Conservation (phyloP, 92 coral and sea anemone genomes). For the Heliopora coerulea region DNA sequence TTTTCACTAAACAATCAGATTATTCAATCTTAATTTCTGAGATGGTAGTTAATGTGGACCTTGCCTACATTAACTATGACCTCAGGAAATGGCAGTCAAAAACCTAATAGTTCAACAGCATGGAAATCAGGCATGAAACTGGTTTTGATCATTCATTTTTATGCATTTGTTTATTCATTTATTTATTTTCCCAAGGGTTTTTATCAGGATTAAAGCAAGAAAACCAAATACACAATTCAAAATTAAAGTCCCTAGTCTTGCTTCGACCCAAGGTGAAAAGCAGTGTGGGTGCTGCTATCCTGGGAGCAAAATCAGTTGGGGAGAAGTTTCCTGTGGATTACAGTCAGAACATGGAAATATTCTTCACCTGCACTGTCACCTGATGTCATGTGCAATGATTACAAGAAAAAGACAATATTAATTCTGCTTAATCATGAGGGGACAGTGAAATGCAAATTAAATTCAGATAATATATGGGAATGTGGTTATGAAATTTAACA, state of each 20-base stretch:
- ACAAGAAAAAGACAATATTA: too few species aligned
- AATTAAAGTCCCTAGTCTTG: constrained; percentile 59
- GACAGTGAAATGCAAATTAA: too few species aligned
- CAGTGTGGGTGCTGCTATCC: constrained; percentile 93
- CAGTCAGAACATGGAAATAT: constrained; percentile 62
- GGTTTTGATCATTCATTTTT: background rate
- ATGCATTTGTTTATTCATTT: background rate
- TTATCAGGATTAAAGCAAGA: constrained; percentile 58
- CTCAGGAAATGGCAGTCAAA: too few species aligned
- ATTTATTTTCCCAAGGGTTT: constrained; percentile 59
- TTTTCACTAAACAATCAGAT: too few species aligned
- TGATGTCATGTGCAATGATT: too few species aligned
- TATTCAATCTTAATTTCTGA: too few species aligned
- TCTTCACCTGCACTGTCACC: constrained; percentile 38
- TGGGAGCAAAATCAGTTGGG: constrained; percentile 77
- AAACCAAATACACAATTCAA: background rate
- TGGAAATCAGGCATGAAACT: background rate
- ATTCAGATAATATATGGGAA: background rate
- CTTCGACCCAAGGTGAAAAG: constrained; percentile 65
- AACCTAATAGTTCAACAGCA: background rate
- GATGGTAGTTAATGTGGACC: too few species aligned
- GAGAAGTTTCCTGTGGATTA: constrained; percentile 71
- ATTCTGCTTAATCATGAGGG: too few species aligned
- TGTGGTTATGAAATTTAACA: too few species aligned
- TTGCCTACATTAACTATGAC: too few species aligned